These are phyloP conservation scores for Hoplias malabaricus DNA, from an alignment of 2,113 vertebrate species.

Conservation along the genomic window DNA sequence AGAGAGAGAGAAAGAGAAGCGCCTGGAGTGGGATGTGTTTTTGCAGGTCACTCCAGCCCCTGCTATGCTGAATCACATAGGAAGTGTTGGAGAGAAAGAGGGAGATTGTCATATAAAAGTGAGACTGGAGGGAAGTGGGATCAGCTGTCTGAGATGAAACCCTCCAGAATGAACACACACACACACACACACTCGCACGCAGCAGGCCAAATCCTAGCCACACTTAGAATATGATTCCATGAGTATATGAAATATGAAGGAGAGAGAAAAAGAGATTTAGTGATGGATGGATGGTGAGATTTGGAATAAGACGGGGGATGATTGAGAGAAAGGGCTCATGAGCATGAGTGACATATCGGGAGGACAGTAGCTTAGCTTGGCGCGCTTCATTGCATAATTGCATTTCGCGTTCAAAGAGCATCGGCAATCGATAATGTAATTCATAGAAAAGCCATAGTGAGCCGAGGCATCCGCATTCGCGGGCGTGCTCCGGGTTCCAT, in stretches of 20 bases:
- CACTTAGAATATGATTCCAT: not conserved
- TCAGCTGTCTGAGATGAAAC: constrained; percentile 12
- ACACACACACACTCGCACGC: not conserved
- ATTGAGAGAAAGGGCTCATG: constrained; percentile 45
- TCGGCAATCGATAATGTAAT: constrained; percentile 87
- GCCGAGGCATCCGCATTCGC: constrained; percentile 68
- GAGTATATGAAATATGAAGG: not conserved
- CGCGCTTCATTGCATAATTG: constrained; percentile 81
- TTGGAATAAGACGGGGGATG: constrained; percentile 17
- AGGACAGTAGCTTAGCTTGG: constrained; percentile 42
- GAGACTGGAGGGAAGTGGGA: not conserved
- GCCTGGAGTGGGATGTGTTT: constrained; percentile 14
- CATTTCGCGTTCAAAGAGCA: constrained; percentile 85
- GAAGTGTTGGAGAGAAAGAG: constrained; percentile 17
- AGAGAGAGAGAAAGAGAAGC: not conserved
- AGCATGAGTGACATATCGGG: constrained; percentile 47
- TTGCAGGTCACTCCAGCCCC: not conserved
- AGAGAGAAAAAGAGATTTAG: constrained; percentile 6
- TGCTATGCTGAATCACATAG: constrained; percentile 20
- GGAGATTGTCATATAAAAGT: not conserved
- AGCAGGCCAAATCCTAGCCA: not conserved
- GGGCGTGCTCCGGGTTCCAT: constrained; percentile 61
- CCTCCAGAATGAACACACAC: not conserved
- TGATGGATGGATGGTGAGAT: constrained; percentile 32
- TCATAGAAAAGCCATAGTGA: constrained; percentile 76